These are phyloP conservation scores for Channa maculata DNA, from an alignment of 2,113 vertebrate genomes.

Conservation along the genomic window DNA sequence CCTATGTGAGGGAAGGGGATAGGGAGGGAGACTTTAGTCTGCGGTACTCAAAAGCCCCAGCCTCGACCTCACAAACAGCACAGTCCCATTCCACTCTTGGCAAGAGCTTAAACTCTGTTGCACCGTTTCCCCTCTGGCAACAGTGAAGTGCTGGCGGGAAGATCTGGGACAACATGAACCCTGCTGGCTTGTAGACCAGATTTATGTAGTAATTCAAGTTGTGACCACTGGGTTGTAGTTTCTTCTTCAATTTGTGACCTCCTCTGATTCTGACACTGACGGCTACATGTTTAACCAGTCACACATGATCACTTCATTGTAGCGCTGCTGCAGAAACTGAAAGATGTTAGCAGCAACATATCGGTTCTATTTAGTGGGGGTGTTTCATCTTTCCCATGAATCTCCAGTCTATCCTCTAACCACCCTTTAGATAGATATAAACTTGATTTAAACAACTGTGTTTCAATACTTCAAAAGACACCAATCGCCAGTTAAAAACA, in stretches of 20 bases:
- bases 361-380: constrained; percentile 38
- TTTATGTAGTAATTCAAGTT: constrained; percentile 57
- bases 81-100: constrained; percentile 68
- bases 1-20: constrained; percentile 59
- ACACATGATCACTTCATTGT: constrained; percentile 45
- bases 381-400: constrained; percentile 71
- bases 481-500: too few species aligned
- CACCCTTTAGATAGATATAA: constrained; percentile 17
- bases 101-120: constrained; percentile 63
- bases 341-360: constrained; percentile 49
- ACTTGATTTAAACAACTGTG: constrained; percentile 16
- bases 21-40: constrained; percentile 73
- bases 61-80: constrained; percentile 75
- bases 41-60: constrained; percentile 62
- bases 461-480: too few species aligned
- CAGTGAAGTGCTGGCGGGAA: constrained; percentile 61
- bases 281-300: constrained; percentile 27
- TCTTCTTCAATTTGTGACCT: constrained; percentile 47
- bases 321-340: constrained; percentile 27
- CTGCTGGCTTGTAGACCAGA: constrained; percentile 52
- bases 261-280: constrained; percentile 34
- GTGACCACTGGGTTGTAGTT: constrained; percentile 49
- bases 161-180: constrained; percentile 69
- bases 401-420: constrained; percentile 37
- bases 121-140: constrained; percentile 70